phyloP scores from a whole-genome alignment of 2,113 vertebrate genomes.

The Callopanchax toddi region DNA sequence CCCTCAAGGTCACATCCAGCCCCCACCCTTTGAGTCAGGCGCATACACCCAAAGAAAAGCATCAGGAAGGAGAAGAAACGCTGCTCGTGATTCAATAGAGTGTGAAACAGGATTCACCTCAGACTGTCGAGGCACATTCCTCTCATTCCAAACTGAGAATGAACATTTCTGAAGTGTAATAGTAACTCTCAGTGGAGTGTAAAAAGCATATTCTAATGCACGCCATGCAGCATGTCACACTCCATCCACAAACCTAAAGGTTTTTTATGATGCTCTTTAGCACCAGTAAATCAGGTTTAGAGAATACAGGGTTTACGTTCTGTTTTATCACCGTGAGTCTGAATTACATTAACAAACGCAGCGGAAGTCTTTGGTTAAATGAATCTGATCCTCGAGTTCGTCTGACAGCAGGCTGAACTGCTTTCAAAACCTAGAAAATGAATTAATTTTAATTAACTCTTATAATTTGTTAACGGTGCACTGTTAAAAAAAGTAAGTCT shows the following conservation, averaged over 20 bases:
- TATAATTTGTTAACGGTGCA: too few relatives aligned
- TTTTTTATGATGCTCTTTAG: constrained; percentile 4
- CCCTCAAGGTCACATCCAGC: constrained; percentile 55
- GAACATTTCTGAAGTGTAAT: constrained; percentile 50
- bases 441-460: too few relatives aligned
- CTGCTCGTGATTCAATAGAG: constrained; percentile 33
- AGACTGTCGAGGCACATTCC: constrained; percentile 52
- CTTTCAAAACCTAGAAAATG: too few relatives aligned
- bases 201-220: neutral
- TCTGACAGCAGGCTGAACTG: constrained; percentile 24
- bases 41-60: constrained; percentile 13
- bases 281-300: neutral
- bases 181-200: constrained; percentile 28
- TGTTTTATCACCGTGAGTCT: constrained; percentile 32
- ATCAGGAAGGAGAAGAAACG: constrained; percentile 34
- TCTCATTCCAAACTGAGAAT: constrained; percentile 46
- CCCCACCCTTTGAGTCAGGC: neutral
- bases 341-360: constrained; percentile 41
- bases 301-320: constrained; percentile 34
- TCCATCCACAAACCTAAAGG: neutral
- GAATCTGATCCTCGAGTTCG: constrained; percentile 37
- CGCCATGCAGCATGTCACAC: neutral
- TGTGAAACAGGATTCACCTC: constrained; percentile 54
- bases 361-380: constrained; percentile 62
- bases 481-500: too few relatives aligned